Evolutionary conservation across 2,113 vertebrate genomes (phyloP).

Genomic region (Oncorhynchus mykiss): DNA sequence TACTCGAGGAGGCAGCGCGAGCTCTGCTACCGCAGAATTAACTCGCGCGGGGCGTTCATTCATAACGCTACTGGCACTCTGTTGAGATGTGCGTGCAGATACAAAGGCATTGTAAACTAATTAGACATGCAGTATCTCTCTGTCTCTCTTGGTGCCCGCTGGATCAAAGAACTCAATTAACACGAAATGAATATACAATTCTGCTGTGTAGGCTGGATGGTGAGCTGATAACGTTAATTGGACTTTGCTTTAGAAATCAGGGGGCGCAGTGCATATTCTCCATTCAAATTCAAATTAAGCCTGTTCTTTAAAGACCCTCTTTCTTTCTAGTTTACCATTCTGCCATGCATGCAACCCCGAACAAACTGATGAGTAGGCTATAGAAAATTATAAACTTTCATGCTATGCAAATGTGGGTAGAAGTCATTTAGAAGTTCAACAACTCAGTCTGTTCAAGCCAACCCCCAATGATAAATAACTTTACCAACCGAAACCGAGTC

Average conservation of each 20-base stretch:
- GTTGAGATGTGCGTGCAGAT: not conserved
- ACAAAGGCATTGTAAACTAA: no score
- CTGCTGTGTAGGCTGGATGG: not conserved
- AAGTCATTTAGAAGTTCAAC: not conserved
- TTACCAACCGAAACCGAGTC: not conserved
- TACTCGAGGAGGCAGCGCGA: slow-evolving; percentile 25
- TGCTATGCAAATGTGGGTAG: not conserved
- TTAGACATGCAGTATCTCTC: no score
- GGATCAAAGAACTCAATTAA: not conserved
- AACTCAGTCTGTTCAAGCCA: not conserved
- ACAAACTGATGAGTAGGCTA: no score
- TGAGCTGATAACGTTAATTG: not conserved
- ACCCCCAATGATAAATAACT: not conserved
- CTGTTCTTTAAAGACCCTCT: not conserved
- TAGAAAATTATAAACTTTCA: not conserved
- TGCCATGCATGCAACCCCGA: not conserved
- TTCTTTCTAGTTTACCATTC: not conserved
- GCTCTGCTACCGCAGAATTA: not conserved
- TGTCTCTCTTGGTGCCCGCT: no score
- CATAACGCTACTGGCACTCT: slow-evolving; percentile 48
- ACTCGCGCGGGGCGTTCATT: slow-evolving; percentile 51
- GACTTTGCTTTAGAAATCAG: not conserved
- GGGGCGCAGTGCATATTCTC: not conserved
- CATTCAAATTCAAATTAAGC: not conserved
- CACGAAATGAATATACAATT: not conserved